A percentile compares a stretch with the other conserved stretches of the same genome.
Conservation (phyloP, 2,113 vertebrate species). For the Fukomys damarensis region DNA sequence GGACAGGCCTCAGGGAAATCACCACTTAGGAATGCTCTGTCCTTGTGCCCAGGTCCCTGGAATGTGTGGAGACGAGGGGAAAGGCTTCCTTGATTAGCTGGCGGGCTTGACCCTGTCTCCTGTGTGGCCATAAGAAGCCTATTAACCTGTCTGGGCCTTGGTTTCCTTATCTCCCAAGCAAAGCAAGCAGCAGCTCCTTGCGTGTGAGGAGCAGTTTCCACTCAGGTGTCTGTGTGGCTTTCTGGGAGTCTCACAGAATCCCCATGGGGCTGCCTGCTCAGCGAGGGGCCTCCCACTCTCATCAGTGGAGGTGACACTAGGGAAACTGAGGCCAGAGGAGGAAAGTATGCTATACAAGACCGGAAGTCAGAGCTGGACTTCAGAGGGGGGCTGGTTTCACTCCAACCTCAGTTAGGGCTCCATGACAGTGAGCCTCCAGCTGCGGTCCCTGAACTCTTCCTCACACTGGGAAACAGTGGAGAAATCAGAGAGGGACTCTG, state of each 20-base stretch:
- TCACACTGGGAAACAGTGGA: not conserved
- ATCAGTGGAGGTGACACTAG: not conserved
- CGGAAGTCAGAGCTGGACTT: not conserved
- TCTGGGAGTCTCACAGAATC: not conserved
- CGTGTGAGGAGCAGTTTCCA: not conserved
- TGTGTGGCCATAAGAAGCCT: not conserved
- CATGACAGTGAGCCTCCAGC: not conserved
- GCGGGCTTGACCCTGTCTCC: not conserved
- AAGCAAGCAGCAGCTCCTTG: not conserved
- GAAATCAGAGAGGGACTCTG: not conserved
- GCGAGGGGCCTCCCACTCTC: not conserved
- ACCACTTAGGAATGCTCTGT: not conserved
- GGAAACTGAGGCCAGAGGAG: not conserved
- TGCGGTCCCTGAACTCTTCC: not conserved
- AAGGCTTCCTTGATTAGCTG: too few species aligned
- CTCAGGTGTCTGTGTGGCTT: not conserved
- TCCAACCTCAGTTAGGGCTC: not conserved
- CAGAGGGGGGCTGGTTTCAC: not conserved
- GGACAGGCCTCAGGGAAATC: not conserved
- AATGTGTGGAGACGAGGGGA: not conserved
- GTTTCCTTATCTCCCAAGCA: not conserved
- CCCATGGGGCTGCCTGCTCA: accelerated
- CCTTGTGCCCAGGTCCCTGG: not conserved
- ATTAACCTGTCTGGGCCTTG: not conserved
- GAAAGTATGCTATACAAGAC: not conserved